Conservation (phyloP, 2,888 invertebrate genomes). For the Andrena flavipes region DNA sequence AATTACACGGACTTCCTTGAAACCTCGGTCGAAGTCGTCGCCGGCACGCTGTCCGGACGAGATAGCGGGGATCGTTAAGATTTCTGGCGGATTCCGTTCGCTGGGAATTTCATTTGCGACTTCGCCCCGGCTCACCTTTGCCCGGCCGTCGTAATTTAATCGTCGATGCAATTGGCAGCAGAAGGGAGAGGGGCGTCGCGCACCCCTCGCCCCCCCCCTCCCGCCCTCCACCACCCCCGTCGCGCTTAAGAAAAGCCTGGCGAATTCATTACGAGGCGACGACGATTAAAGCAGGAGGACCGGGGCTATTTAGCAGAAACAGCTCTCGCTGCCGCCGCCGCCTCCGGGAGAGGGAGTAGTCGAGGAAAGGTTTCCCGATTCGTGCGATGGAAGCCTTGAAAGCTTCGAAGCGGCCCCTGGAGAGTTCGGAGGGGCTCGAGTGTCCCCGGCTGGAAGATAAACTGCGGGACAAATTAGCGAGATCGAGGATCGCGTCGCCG, state of each 20-base stretch:
- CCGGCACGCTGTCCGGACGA: constrained; percentile 46
- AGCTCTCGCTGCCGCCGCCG: background rate
- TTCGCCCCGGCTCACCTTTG: constrained; percentile 31
- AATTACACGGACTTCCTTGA: constrained; percentile 50
- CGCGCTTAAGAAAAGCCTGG: constrained; percentile 48
- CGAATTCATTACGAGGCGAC: constrained; percentile 49
- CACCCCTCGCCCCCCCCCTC: background rate
- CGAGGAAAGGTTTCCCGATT: background rate
- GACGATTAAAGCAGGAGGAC: constrained; percentile 47
- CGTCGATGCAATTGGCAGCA: constrained; percentile 41
- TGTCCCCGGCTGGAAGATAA: constrained; percentile 46
- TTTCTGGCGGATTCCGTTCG: constrained; percentile 50
- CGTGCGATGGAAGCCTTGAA: background rate
- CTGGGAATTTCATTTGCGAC: constrained; percentile 58
- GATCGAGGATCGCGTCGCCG: constrained; percentile 25
- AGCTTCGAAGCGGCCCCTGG: constrained; percentile 17
- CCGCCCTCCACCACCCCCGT: accelerated
- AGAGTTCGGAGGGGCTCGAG: constrained; percentile 14
- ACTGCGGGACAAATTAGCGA: constrained; percentile 44
- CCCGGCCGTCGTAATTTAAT: constrained; percentile 51
- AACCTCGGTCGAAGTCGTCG: constrained; percentile 33
- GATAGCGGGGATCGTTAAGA: constrained; percentile 58
- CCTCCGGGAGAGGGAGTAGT: background rate
- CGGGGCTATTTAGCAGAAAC: constrained; percentile 23
- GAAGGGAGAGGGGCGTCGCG: too few relatives aligned